phyloP scores from a whole-genome alignment of 2,797 vertebrate genomes.

The Cephalopachus bancanus region DNA sequence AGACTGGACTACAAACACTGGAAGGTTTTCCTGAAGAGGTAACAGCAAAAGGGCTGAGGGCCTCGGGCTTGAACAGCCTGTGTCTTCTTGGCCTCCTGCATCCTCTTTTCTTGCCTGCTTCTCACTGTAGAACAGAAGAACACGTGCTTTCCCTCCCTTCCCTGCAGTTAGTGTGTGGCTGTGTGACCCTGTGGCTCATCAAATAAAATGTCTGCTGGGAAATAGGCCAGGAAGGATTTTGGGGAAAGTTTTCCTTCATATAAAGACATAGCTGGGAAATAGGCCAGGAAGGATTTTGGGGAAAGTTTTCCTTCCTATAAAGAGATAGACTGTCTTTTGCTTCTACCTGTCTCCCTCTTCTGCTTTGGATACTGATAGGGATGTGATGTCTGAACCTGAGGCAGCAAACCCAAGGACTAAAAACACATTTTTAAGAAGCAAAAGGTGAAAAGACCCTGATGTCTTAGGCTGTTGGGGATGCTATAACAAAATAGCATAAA shows the following conservation, averaged over 20 bases:
- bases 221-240: not conserved
- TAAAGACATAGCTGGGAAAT: not conserved
- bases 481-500: not conserved
- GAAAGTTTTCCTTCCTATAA: not conserved
- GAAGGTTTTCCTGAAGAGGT: conserved; percentile 15
- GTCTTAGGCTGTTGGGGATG: not conserved
- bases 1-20: not conserved
- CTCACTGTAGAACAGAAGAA: not conserved
- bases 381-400: not conserved
- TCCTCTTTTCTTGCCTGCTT: not conserved
- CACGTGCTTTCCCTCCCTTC: not conserved
- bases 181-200: not conserved
- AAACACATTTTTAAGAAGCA: not conserved
- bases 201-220: not conserved
- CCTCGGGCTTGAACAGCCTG: not conserved
- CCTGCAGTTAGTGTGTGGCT: not conserved
- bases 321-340: conserved; percentile 15
- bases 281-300: not conserved
- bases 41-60: not conserved
- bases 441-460: not conserved
- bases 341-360: not conserved
- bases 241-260: not conserved
- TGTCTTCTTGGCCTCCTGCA: not conserved
- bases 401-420: not conserved
- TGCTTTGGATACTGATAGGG: not conserved